Evolutionary conservation across 2,888 invertebrate species (phyloP), one percentile per base, ranked within the genome.

Genomic region (Phyllotreta striolata): DNA sequence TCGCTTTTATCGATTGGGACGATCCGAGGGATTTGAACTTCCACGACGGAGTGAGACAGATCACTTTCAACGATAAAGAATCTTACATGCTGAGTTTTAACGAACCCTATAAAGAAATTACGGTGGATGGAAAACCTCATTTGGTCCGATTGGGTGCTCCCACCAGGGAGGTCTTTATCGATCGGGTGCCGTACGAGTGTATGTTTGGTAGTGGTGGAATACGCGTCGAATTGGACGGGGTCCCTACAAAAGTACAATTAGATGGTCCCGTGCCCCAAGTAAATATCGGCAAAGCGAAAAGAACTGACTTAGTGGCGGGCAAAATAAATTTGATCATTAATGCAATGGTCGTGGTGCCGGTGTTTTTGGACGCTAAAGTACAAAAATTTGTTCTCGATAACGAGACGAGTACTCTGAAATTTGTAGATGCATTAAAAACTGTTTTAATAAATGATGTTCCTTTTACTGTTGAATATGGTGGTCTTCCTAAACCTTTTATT

Each of bases 241-340:
- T 90, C 66, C 86, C 89, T n/a, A 88, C 92, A 66, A 84, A 87
- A 47, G 86, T 98, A 0, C 90, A 92, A 74, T 83, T 99, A 6
- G 92, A 93, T 73, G 97, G 97, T 0, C 94, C 95, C 0, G 89
- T 95, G 3, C 98, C 98, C 0, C 94, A 94, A 82, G 97, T 98
- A 0, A 92, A 93, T 79, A 95, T 98, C 65, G 93, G 96, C 0
- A 88, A 88, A 39, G 83, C 81, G 1, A 88, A 90, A 72, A 85
- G 94, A 35, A 89, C 88, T 9, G 96, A 96, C 79, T 83, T 96
- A 47, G 91, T 93, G 0, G 89, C 91, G 0, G 95, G 93, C 0
- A 92, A 92, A 82, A 91, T 95, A 63, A 91, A 91, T 78, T 84
- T 95, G 64, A 91, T 94, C 58, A 88, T 95, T 4, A 90, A 95